Base-by-base conservation (phyloP, 2,888 invertebrate species). In the Glaucopsyche alexis region DNA sequence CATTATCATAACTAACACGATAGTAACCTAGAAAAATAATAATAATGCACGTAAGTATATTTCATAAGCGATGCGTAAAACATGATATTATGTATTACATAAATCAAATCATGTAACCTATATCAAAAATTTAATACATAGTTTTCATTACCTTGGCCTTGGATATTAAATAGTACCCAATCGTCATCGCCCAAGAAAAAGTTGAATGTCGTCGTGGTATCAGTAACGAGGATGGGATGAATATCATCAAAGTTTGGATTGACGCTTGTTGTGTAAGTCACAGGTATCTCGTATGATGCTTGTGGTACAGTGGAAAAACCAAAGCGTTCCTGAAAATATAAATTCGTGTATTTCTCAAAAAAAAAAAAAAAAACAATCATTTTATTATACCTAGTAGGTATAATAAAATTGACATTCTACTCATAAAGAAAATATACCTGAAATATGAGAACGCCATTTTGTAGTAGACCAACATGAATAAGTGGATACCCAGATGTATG, bases 1-100 rank as follows among this genome's bases (percentile, higher is more conserved):
- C 84, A 1, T 76, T 76, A 75, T 96, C 96, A 80, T 96, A 96
- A 82, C 95, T 95, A 0, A 96, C 96, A 75, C 96, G 92, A 80
- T 95, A 96, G 79, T 94, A 95, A 38, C 94, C 95, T 91, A 74
- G 38, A 78, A 47, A 72, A 29, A 29, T 29, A 29, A 29, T 29
- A 29, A 73, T 52, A 29, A 16, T n/a, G 7, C 0, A 29, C 29
- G 13, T 65, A 65, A 7, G 2, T 14, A 9, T 64, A 64, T 38
- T 13, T 64, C 6, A 14, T 29, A 64, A 64, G 29, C 7, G 1
- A 40, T 40, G 38, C 11, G 29, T 42, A 64, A 60, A 47, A 71
- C 3, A n/a, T 7, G 4, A 64, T 64, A 14, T 42, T 19, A 7
- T n/a, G n/a, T n/a, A n/a, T n/a, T n/a, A n/a, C n/a, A n/a, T n/a